Evolutionary conservation across 2,113 vertebrate genomes (phyloP), one percentile per base, ranked within the genome.

Genomic region (Galemys pyrenaicus): DNA sequence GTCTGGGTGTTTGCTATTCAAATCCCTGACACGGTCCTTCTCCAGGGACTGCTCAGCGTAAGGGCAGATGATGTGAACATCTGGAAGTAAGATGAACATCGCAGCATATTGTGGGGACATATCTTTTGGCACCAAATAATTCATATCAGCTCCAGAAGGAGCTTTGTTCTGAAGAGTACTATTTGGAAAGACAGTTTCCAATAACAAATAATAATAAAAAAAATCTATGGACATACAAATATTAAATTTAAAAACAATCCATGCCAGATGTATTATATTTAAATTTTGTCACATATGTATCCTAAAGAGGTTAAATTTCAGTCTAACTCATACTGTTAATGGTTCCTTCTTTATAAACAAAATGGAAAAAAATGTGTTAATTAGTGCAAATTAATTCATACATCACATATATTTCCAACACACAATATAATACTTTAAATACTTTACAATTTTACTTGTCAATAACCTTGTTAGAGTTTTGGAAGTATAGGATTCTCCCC

Each of bases 201-300:
- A 77, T n/a, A 64, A 71, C 39, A 73, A 60, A 24, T 67, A 35
- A 75, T 32, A 84, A 39, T 26, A 37, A 20, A 30, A 71, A 58
- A 71, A 88, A 4, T 35, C 16, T 1, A 1, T 54, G n/a, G 9
- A 58, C 3, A 56, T 54, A 28, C 4, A 68, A 39, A n/a, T 74
- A 83, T 54, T 65, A 94, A 82, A 65, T 95, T 75, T n/a, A 51
- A 89, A 94, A 56, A n/a, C 13, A 96, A 96, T 30, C 0, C 56
- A 26, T 12, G 78, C 1, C 1, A 49, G 8, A 37, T 41, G 74
- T 5, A 60, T 80, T 82, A 44, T 58, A 92, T 56, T 60, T 85
- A 39, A 83, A 75, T 73, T 60, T 37, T 54, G 67, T 80, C 68
- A 87, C 70, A 10, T 26, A 62, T 9, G n/a, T 84, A 65, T 19